A percentile compares a stretch with the other conserved stretches of the same genome.
Evolutionary conservation across 2,888 invertebrate genomes (phyloP).

Genomic region (Noctua janthe): DNA sequence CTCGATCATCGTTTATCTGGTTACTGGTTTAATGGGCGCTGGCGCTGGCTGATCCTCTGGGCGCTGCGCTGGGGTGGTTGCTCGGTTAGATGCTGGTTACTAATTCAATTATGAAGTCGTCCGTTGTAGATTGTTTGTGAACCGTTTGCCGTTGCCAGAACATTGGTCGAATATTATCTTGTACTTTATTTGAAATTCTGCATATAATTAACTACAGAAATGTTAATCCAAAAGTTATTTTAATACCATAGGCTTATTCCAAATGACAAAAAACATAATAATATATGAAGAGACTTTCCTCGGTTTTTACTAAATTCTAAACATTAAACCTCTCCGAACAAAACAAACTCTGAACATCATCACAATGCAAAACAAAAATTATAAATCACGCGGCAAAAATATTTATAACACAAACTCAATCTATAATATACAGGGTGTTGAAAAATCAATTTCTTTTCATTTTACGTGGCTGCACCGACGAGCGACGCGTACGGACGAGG

Average conservation of each 20-base stretch:
- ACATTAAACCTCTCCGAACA: neutral
- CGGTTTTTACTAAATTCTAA: neutral
- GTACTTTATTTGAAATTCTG: neutral
- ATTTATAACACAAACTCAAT: slow-evolving; percentile 15
- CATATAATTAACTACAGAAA: neutral
- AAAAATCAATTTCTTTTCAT: slow-evolving; percentile 64
- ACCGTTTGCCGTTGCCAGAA: slow-evolving; percentile 14
- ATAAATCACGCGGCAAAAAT: slow-evolving; percentile 4
- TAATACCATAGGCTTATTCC: neutral
- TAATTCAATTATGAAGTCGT: slow-evolving; percentile 49
- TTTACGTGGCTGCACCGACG: slow-evolving; percentile 42
- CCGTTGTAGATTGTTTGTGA: slow-evolving; percentile 43
- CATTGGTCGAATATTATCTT: neutral
- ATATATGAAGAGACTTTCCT: neutral
- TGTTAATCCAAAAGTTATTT: neutral
- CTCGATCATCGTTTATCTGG: slow-evolving; percentile 50
- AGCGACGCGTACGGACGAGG: slow-evolving; percentile 13
- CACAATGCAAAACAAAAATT: neutral
- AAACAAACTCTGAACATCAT: neutral
- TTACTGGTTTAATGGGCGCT: slow-evolving; percentile 31
- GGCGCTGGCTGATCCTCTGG: slow-evolving; percentile 1
- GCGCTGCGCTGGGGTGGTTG: slow-evolving; percentile 16
- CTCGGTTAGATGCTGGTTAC: slow-evolving; percentile 24
- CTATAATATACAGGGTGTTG: slow-evolving; percentile 52
- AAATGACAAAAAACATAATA: neutral